A percentile compares a stretch with the other conserved stretches of the same genome.
Conservation (phyloP, 2,113 vertebrate species). For the Zingel zingel region DNA sequence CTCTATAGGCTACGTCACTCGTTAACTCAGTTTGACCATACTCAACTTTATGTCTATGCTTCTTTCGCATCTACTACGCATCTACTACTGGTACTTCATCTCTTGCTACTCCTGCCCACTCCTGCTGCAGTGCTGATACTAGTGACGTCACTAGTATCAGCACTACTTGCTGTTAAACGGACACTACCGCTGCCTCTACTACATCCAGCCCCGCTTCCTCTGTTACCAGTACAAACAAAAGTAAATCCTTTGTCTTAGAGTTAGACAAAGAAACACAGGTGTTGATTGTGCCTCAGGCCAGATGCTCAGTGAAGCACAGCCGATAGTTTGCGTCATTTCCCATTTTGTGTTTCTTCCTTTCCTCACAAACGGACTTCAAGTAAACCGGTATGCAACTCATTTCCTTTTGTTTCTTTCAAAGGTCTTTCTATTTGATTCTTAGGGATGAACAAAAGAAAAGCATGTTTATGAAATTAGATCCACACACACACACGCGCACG, state of each 20-base stretch:
- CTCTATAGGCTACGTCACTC: too few relatives aligned
- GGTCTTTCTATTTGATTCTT: slow-evolving; percentile 43
- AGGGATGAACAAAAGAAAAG: slow-evolving; percentile 46
- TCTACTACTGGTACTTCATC: background rate
- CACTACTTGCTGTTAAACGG: background rate
- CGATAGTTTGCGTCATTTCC: slow-evolving; percentile 30
- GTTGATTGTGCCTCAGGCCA: slow-evolving; percentile 29
- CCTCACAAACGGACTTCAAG: slow-evolving; percentile 14
- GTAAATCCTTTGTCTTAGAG: slow-evolving; percentile 15
- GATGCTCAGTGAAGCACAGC: slow-evolving; percentile 36
- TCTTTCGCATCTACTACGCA: background rate
- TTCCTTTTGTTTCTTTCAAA: slow-evolving; percentile 50
- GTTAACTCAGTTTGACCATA: background rate
- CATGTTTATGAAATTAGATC: slow-evolving; percentile 40
- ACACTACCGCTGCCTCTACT: background rate
- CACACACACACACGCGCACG: slow-evolving; percentile 1
- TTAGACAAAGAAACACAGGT: slow-evolving; percentile 33
- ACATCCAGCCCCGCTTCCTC: background rate
- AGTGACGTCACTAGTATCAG: background rate
- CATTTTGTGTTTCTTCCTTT: slow-evolving; percentile 22
- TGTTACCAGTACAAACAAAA: background rate
- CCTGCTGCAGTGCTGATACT: too few relatives aligned
- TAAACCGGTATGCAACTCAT: slow-evolving; percentile 49
- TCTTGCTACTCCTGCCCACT: background rate
- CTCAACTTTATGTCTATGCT: background rate